Evolutionary conservation across 2,113 vertebrate genomes (phyloP), one percentile per base, ranked within the genome.

Genomic region (Eublepharis macularius): DNA sequence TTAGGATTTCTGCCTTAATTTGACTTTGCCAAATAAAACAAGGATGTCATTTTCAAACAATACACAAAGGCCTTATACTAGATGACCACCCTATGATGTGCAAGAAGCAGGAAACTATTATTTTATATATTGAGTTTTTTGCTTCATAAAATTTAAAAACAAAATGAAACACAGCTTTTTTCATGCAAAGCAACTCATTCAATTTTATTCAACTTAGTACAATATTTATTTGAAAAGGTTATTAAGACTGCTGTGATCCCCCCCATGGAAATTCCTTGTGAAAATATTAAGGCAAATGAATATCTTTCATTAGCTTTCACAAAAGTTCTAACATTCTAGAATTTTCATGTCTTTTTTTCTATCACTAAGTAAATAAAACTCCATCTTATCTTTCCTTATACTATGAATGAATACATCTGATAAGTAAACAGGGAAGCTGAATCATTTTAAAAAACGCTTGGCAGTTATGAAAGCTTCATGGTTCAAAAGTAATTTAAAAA

Each of bases 1-100:
- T 60, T 70, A 70, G 19, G 49, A 57, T 17, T 72, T 41, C 34
- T 60, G 17, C 57, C 8, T 76, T 49, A 49, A 17, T 43, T 49
- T 83, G 43, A 65, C 32, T 13, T 24, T 81, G 86, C 80, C 85
- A 93, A 92, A 90, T 66, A 90, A 88, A 91, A 86, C 54, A 92
- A 85, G 75, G 87, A 47, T 70, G n/a, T 51, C 4, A 81, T 34
- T 34, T 69, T 21, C 75, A 7, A 41, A 14, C 77, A 17, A 84
- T 11, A 77, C 91, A 84, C 79, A 14, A 63, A 85, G 87, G 41
- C 5, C 78, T 36, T 0, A 0, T 74, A 2, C 1, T 10, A 81
- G 77, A 3, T 57, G 66, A 49, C 6, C 82, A 76, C 65, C 1
- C 45, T 14, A 82, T 77, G 1, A 1, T 84, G 39, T 87, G 17